Evolutionary conservation across 2,888 invertebrate genomes (phyloP).

Genomic region (Calameuta pallipes): DNA sequence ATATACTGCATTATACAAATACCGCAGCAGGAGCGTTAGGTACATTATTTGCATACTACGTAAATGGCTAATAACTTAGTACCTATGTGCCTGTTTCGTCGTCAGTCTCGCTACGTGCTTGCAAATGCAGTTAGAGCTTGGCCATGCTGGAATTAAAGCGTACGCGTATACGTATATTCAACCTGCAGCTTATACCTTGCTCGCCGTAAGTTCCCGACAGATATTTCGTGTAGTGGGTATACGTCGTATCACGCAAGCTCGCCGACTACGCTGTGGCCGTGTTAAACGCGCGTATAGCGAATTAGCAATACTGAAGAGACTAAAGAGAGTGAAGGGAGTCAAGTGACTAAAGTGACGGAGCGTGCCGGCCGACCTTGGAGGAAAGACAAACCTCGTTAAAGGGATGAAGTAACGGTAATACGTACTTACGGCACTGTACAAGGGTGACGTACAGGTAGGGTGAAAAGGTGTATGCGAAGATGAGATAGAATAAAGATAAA

Average conservation of each 20-base stretch:
- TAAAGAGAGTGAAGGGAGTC: neutral
- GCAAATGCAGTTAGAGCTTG: neutral
- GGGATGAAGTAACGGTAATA: neutral
- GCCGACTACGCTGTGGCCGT: no score
- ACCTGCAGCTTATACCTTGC: neutral
- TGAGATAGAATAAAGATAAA: neutral
- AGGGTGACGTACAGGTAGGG: neutral
- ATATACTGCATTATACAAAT: conserved; percentile 27
- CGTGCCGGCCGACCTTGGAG: neutral
- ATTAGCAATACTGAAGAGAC: neutral
- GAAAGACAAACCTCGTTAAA: neutral
- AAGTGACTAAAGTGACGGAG: neutral
- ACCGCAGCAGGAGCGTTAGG: neutral
- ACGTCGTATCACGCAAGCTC: no score
- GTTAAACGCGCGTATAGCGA: neutral
- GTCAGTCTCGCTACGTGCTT: neutral
- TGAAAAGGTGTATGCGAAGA: neutral
- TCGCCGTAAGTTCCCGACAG: no score
- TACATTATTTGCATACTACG: conserved; percentile 17
- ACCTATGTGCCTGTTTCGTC: neutral
- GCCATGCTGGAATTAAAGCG: neutral
- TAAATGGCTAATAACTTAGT: neutral
- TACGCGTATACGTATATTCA: neutral
- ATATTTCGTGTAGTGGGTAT: no score
- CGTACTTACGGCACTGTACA: no score